Evolutionary conservation across 2,888 invertebrate species (phyloP), one percentile per base, ranked within the genome.

Genomic region (Hirtodrosophila confusa): DNA sequence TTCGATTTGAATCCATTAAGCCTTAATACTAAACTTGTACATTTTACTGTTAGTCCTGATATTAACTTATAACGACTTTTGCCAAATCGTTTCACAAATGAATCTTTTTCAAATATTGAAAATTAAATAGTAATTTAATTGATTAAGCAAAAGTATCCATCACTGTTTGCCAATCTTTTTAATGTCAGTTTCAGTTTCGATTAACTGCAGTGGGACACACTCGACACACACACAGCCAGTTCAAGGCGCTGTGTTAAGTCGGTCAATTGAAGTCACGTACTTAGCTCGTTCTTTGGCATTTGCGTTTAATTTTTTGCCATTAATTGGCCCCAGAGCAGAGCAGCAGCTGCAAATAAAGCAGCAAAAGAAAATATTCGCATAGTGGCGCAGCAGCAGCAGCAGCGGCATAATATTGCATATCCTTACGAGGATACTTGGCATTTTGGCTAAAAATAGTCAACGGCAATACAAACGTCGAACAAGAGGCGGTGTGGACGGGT

Each of bases 281-380:
- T 53, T 60, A 50, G 55, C 57, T 61, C 50, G 44, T n/a, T 9
- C 31, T 29, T 29, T 31, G n/a, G 50, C 70, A 62, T 62, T 72
- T 68, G 57, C 71, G 69, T 73, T 69, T 58, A 62, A 74, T 69
- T 69, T 72, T 40, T 49, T 55, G 37, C 47, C 62, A 73, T 74
- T 74, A 74, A 74, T 74, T 74, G 73, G 73, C 73, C 73, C 73
- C 73, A 74, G 51, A 73, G 73, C 61, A 49, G 51, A 47, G 45
- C 50, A 47, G 60, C 10, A 45, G 35, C 24, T 37, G 17, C n/a
- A 45, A 4, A n/a, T 10, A 24, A 0, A 11, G 9, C 24, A 29
- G 29, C 10, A 40, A 17, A 49, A 24, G 8, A 23, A 27, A 11
- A 36, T 35, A 41, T 44, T 37, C 51, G 47, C 27, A 61, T 53